A percentile compares a stretch with the other conserved stretches of the same genome.
phyloP scores from a whole-genome alignment of 2,113 vertebrate genomes.

The Pseudorectes ferrugineus region DNA sequence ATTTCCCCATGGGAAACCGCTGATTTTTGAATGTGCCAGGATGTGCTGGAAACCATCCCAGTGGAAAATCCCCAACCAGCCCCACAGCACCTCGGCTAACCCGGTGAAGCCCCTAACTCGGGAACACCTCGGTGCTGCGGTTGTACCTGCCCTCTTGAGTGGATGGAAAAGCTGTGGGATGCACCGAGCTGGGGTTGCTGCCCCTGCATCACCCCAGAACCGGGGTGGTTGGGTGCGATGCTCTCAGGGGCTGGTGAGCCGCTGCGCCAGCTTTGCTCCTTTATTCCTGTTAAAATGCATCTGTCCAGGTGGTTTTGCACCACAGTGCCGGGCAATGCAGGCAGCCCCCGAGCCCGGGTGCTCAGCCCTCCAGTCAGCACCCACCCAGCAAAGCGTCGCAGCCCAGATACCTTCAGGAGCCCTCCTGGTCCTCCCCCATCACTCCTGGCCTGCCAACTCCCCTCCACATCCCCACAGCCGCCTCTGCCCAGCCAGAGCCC shows the following conservation, averaged over 20 bases:
- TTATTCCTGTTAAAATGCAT: background rate
- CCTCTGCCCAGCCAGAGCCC: background rate
- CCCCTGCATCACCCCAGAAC: background rate
- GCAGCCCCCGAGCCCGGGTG: background rate
- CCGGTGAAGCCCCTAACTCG: background rate
- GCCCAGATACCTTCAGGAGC: background rate
- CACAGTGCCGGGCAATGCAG: rapidly evolving
- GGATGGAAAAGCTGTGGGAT: background rate
- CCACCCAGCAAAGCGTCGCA: rapidly evolving
- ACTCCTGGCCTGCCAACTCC: background rate
- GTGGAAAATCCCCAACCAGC: slow-evolving; percentile 29
- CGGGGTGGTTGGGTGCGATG: rapidly evolving
- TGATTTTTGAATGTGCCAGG: slow-evolving; percentile 8
- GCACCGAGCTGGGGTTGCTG: background rate
- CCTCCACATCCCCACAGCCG: background rate
- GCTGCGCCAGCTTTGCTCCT: background rate
- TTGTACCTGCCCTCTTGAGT: rapidly evolving
- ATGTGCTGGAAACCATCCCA: slow-evolving; percentile 18
- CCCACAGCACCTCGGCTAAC: background rate
- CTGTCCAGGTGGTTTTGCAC: background rate
- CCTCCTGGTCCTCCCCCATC: background rate
- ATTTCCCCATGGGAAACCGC: slow-evolving; percentile 10
- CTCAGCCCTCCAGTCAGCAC: background rate
- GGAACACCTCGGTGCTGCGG: background rate
- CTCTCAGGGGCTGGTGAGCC: background rate